Evolutionary conservation across 2,888 invertebrate genomes (phyloP), one percentile per base, ranked within the genome.

Genomic region (Coenonympha glycerion): DNA sequence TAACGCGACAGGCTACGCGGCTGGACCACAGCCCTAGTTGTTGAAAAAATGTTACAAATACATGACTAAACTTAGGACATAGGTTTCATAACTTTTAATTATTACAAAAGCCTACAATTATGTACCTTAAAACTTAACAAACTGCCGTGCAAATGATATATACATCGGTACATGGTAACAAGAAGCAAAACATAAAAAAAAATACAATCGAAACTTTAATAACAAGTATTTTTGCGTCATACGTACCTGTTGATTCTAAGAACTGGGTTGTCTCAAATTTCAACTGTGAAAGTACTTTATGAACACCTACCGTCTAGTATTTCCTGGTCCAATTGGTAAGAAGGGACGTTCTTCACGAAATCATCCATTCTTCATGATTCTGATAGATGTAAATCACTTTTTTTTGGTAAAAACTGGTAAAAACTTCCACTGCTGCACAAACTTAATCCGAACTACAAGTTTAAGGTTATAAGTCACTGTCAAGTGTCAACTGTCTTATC

Each of bases 331-430:
- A 79, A 68, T 66, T 82, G 84, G 64, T 84, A 86, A 54, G 85
- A 83, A 61, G 81, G 71, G 60, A 77, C 73, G 68, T 83, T 75
- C 66, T 82, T 86, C 66, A 69, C 76, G 71, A 79, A 79, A 79
- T 86, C 86, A 79, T 85, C 86, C 87, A 87, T 87, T 83, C 86
- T 87, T 85, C 86, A 87, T 86, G 79, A 77, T 86, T 82, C 71
- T 62, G 68, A 66, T 62, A 71, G 71, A 66, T 71, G 69, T 64
- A 58, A 48, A 58, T 69, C 63, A 50, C 53, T 50, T 55, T 50
- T 49, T 37, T 40, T 19, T 21, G 9, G 40, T 8, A 28, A 50
- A 52, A 47, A 53, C 47, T 21, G 9, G 40, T 8, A 28, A 50
- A 52, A 47, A 53, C 47, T 56, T 53, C 40, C 39, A 21, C 24